phyloP scores from a whole-genome alignment of 2,113 vertebrate genomes.

The Indicator maculatus region DNA sequence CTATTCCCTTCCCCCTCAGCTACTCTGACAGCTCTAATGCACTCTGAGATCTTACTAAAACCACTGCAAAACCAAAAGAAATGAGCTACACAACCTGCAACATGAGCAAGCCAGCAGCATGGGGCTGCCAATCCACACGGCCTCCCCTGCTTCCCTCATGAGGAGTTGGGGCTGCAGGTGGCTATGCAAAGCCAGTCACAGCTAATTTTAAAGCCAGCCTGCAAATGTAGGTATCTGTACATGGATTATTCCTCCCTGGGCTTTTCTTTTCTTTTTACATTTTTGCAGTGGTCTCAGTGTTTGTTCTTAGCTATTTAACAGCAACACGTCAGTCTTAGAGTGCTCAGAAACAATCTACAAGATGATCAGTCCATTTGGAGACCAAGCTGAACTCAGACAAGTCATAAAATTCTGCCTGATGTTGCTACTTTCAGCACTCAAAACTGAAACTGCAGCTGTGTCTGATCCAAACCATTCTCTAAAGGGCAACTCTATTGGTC shows the following conservation, averaged over 20 bases:
- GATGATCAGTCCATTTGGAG: neutral
- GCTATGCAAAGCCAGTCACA: neutral
- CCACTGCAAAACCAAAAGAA: neutral
- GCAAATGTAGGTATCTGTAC: neutral
- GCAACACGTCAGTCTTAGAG: neutral
- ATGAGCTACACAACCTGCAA: neutral
- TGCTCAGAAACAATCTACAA: neutral
- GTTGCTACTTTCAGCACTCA: neutral
- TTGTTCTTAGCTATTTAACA: neutral
- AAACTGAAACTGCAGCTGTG: neutral
- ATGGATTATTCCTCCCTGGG: neutral
- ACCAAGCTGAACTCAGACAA: neutral
- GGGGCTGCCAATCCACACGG: neutral
- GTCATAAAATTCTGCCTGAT: neutral
- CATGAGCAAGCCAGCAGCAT: accelerated
- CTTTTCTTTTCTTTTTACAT: neutral
- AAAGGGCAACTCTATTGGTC: neutral
- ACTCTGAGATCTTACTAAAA: neutral
- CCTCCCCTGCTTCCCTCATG: neutral
- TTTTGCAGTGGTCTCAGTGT: neutral
- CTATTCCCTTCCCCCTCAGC: neutral
- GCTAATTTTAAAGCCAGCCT: neutral
- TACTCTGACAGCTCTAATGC: neutral
- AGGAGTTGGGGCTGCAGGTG: neutral
- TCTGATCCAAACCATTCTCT: neutral